A percentile compares a stretch with the other conserved stretches of the same genome.
Conservation (phyloP, 2,888 invertebrate genomes). For the Idaea aversata region DNA sequence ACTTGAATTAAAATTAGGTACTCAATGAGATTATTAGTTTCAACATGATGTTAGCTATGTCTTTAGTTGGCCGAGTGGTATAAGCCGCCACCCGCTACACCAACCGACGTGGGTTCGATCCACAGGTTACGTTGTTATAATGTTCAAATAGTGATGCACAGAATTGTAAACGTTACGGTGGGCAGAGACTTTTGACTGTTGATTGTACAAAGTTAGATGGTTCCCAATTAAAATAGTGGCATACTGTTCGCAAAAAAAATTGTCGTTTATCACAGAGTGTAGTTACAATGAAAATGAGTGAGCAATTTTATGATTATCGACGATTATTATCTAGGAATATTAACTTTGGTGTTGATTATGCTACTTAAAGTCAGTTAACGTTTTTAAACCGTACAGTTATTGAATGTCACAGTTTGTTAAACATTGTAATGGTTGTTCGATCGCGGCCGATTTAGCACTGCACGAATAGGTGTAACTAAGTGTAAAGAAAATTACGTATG, state of each 20-base stretch:
- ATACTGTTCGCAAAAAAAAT: neutral
- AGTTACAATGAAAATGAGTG: neutral
- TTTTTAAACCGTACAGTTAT: neutral
- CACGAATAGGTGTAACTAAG: neutral
- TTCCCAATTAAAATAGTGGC: too few species aligned
- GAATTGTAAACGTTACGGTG: too few species aligned
- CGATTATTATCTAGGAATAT: neutral
- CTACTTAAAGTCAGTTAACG: neutral
- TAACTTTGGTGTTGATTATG: neutral
- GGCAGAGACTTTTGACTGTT: too few species aligned
- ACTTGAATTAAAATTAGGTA: too few species aligned
- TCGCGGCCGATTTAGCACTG: neutral
- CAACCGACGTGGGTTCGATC: too few species aligned
- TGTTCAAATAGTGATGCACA: too few species aligned
- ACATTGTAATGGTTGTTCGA: neutral
- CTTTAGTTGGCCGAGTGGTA: too few species aligned
- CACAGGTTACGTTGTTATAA: too few species aligned
- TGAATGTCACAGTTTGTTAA: conserved; percentile 1
- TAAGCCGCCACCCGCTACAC: too few species aligned
- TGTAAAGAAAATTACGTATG: neutral
- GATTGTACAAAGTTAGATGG: too few species aligned
- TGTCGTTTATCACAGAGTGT: neutral
- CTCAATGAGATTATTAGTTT: too few species aligned
- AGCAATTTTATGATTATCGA: neutral
- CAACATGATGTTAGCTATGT: too few species aligned